Base-by-base conservation (phyloP, 2,797 vertebrate species). In the Argyrosomus regius region DNA sequence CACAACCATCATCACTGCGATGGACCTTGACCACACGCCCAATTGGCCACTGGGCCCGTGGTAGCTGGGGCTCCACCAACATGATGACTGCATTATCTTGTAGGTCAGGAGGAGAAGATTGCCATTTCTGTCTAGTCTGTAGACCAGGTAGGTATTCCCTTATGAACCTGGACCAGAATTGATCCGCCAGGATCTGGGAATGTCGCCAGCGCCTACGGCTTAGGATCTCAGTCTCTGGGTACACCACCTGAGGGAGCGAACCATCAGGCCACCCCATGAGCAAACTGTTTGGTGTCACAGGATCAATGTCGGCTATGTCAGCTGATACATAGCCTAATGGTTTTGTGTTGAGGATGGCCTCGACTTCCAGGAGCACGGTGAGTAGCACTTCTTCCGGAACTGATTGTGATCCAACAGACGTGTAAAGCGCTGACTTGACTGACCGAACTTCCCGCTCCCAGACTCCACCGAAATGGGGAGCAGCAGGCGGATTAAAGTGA, bases 91-190 rank as follows among this genome's bases (percentile, higher is more conserved):
- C 18, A 1, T 22, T 3, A 0, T 14, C 24, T 4, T 1, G 22
- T 2, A 41, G 45, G 0, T 48, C n/a, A 9, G n/a, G n/a, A 12
- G 45, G 22, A 11, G 54, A 11, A 0, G 35, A 46, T 1, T 69
- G 66, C 52, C 66, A 77, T 43, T 71, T 77, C 45, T 64, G 59
- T 10, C 75, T 22, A 0, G 35, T 46, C 28, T 70, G 67, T 0
- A 70, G n/a, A 1, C 14, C 3, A 12, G 59, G 67, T 1, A 63
- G 28, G 43, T 57, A 71, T 1, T 71, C n/a, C 0, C 53, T 16
- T 11, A 76, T 46, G 20, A 83, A 83, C 0, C 31, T 13, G 9
- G 57, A 24, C 48, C 62, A 53, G 18, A 80, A 61, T 3, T 60
- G 69, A 8, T 80, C 58, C 0, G 52, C 72, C 0, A 62, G 28